Percentiles rank a stretch among this genome's conserved stretches.
Evolutionary conservation across 2,113 vertebrate species (phyloP).

Genomic region (Protobothrops flavoviridis): DNA sequence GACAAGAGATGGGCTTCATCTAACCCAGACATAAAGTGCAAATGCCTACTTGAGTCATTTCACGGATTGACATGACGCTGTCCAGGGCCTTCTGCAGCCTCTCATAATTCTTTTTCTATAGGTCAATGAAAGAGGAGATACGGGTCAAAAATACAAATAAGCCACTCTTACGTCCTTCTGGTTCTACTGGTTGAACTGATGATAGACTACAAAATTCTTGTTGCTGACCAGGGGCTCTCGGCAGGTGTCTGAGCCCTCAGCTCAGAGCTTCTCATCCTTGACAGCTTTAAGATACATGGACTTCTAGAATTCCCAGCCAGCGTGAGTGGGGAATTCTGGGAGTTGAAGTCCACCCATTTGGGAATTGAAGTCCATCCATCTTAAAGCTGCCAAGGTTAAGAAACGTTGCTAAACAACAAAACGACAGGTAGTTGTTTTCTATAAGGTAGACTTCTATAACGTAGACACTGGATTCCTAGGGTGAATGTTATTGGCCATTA

Average conservation of each 20-base stretch:
- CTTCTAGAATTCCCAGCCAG: background rate
- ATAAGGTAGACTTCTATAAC: background rate
- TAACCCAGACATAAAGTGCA: fast-evolving
- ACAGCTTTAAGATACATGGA: background rate
- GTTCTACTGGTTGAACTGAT: background rate
- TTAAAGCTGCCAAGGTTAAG: background rate
- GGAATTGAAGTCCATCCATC: background rate
- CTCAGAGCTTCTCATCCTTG: background rate
- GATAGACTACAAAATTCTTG: background rate
- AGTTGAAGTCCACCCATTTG: background rate
- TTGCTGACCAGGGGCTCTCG: background rate
- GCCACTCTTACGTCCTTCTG: background rate
- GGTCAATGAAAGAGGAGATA: conserved; percentile 12
- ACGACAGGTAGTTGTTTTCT: background rate
- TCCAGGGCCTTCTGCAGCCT: conserved; percentile 97
- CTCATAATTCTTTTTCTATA: conserved; percentile 99
- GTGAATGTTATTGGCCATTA: background rate
- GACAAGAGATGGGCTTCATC: fast-evolving
- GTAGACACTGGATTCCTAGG: background rate
- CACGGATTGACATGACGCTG: conserved; percentile 98
- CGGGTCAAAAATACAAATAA: background rate
- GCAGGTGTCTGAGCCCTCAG: background rate
- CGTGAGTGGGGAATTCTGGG: background rate
- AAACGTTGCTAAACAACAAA: background rate
- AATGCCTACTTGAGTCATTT: conserved; percentile 95